Evolutionary conservation across 1,140 invertebrate genomes (phyloP).

Genomic region (Cardiocondyla obscurior): DNA sequence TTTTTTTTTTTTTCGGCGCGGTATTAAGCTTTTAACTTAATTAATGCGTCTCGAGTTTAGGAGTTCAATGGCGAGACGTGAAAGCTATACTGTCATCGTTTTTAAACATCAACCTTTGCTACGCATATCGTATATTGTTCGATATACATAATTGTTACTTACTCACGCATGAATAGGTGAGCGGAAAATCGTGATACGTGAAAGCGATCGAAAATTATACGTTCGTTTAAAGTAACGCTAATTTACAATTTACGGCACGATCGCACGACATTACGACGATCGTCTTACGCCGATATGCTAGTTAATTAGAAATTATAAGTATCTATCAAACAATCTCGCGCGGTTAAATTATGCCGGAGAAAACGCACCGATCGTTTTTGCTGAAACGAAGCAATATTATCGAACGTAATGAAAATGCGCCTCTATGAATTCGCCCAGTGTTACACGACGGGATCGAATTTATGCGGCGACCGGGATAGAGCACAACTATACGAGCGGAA

Average conservation of each 20-base stretch:
- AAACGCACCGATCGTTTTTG: neutral
- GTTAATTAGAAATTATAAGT: slow-evolving; percentile 20
- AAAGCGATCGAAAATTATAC: neutral
- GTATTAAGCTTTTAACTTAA: slow-evolving; percentile 83
- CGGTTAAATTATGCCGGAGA: slow-evolving; percentile 1
- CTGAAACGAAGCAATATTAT: slow-evolving; percentile 12
- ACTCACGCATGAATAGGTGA: too few relatives aligned
- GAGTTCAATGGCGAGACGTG: slow-evolving; percentile 84
- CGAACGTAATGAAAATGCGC: slow-evolving; percentile 18
- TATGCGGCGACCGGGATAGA: slow-evolving; percentile 18
- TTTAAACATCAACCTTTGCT: neutral
- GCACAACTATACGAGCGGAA: slow-evolving; percentile 17
- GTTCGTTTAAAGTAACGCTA: neutral
- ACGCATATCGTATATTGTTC: neutral
- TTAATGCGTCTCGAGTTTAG: slow-evolving; percentile 83
- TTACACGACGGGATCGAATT: slow-evolving; percentile 41
- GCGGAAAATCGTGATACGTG: neutral
- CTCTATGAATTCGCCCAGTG: slow-evolving; percentile 12
- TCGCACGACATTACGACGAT: slow-evolving; percentile 3
- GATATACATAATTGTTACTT: neutral
- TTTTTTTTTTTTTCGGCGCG: slow-evolving; percentile 74
- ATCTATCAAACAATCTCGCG: neutral
- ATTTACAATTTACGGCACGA: neutral
- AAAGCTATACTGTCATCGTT: slow-evolving; percentile 78
- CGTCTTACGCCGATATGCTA: neutral